Evolutionary conservation across 2,888 invertebrate species (phyloP).

Genomic region (Allolobophora icterica): DNA sequence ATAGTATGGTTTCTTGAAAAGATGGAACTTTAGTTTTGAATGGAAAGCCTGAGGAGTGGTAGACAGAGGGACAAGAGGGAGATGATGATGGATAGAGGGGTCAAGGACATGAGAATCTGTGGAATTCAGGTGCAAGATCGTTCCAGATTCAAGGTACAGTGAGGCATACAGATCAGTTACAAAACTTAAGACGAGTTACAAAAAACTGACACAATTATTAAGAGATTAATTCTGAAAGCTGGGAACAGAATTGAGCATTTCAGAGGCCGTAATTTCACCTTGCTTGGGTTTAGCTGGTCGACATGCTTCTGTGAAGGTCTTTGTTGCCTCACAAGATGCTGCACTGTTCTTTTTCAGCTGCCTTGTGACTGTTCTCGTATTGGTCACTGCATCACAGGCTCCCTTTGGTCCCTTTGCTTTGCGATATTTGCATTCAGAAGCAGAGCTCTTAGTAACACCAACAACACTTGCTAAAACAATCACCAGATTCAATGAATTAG

Average conservation of each 20-base stretch:
- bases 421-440: slow-evolving; percentile 17
- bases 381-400: slow-evolving; percentile 24
- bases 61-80: not conserved
- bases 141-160: not conserved
- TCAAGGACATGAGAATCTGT: not conserved
- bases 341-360: slow-evolving; percentile 25
- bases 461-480: slow-evolving; percentile 6
- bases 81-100: not conserved
- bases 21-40: too few species aligned
- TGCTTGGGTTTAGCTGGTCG: not conserved
- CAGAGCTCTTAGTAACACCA: not conserved
- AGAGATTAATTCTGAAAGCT: too few species aligned
- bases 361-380: not conserved
- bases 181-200: not conserved
- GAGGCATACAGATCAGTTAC: not conserved
- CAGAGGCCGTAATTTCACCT: not conserved
- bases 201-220: not conserved
- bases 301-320: slow-evolving; percentile 26
- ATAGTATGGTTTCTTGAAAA: too few species aligned
- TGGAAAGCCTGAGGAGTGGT: too few species aligned
- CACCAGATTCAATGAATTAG: not conserved
- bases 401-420: not conserved
- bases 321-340: slow-evolving; percentile 22
- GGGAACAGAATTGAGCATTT: not conserved
- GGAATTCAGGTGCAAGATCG: too few species aligned